Percentiles rank a stretch among this genome's conserved stretches.
phyloP scores from a whole-genome alignment of 2,113 vertebrate species.

The Phaethornis superciliosus region DNA sequence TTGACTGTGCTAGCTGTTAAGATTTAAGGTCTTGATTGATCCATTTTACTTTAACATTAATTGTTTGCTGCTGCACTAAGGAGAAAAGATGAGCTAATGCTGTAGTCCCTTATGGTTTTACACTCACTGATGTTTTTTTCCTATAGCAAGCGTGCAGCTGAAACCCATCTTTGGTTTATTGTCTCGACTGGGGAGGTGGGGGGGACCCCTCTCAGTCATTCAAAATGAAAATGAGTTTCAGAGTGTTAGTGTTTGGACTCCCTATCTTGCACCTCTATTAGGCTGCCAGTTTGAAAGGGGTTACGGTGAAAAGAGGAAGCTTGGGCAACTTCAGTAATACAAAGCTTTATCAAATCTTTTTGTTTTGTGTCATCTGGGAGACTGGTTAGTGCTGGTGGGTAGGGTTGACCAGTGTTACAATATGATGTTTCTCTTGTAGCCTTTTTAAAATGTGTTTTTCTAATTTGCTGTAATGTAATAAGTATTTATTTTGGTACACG shows the following conservation, averaged over 20 bases:
- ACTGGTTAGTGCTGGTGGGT: neutral
- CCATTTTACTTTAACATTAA: constrained; percentile 55
- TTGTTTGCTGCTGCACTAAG: constrained; percentile 52
- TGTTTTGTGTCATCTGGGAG: neutral
- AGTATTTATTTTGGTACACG: neutral
- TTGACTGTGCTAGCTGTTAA: constrained; percentile 42
- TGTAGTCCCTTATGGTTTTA: constrained; percentile 9
- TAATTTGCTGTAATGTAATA: neutral
- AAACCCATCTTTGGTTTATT: constrained; percentile 50
- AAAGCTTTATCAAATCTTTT: neutral
- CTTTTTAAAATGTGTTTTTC: neutral
- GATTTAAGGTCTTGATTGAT: constrained; percentile 55
- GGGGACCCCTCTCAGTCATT: neutral
- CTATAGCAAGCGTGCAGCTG: neutral
- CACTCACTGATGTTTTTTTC: neutral
- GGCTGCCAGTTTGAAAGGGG: neutral
- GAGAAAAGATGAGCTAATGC: constrained; percentile 37
- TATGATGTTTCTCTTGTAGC: neutral
- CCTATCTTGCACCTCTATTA: neutral
- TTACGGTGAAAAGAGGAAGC: neutral
- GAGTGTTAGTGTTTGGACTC: neutral
- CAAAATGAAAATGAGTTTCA: neutral
- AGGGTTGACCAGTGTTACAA: neutral
- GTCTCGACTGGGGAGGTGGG: neutral
- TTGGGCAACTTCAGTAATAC: neutral